Base-by-base conservation (phyloP, 2,888 invertebrate species). In the Cancer borealis region DNA sequence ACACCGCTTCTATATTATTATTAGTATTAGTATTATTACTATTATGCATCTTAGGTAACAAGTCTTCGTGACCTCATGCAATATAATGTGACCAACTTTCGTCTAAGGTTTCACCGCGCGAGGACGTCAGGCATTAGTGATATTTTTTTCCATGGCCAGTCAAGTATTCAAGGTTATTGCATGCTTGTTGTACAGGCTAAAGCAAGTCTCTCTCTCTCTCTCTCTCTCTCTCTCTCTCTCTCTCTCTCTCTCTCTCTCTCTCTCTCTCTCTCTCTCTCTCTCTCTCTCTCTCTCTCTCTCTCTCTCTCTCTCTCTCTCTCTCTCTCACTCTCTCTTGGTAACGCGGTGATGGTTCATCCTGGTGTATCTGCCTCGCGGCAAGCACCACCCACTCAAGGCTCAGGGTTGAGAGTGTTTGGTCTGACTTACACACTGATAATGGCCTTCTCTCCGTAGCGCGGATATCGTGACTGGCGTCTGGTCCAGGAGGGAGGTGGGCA, bases 41-140 rank as follows among this genome's bases (percentile, higher is more conserved):
- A 73, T 73, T 73, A 73, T 73, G 26, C 73, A 73, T n/a, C 8
- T 73, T 73, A n/a, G 73, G 26, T 73, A 73, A 26, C n/a, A 73
- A 73, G 73, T 26, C 73, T 26, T 26, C n/a, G 73, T 73, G 73
- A 26, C 73, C 73, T 73, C 84, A 3, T 17, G 84, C 5, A 39
- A 39, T 39, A 84, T 84, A 84, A 84, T 30, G 30, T 84, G 84
- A 84, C 39, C 12, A 39, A 39, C 12, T 39, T 84, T 84, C 84
- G n/a, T 84, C 84, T 84, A 84, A 8, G 39, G 30, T 84, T 84
- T 84, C 84, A 84, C 39, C 84, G 84, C 84, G 39, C 84, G 39
- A 84, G 84, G 84, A 84, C 84, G 84, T 30, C 39, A 39, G 84
- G 84, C 39, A 39, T 30, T 21, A 14, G 39, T 84, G 84, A 84